phyloP scores from a whole-genome alignment of 2,797 vertebrate species.

The Mionectes olivaceus region DNA sequence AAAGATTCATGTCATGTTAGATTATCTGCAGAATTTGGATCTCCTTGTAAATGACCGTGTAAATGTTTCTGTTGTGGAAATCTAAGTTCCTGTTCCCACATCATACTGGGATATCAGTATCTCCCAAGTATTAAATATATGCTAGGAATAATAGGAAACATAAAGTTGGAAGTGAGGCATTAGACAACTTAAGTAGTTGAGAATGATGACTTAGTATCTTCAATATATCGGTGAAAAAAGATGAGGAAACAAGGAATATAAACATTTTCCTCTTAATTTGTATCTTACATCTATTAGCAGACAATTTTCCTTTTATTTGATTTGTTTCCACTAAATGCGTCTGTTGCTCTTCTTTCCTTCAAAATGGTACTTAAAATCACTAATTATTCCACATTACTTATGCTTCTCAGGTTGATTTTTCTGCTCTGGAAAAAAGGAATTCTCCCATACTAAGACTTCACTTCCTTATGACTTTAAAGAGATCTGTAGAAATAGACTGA shows the following conservation, averaged over 20 bases:
- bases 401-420: not conserved
- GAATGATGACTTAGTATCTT: not conserved
- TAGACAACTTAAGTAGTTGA: not conserved
- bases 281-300: not conserved
- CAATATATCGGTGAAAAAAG: not conserved
- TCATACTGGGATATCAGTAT: not conserved
- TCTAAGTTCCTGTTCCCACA: not conserved
- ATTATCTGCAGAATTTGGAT: not conserved
- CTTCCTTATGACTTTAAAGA: not conserved
- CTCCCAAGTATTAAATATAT: not conserved
- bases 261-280: not conserved
- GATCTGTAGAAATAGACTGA: not conserved
- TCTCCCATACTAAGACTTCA: not conserved
- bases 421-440: not conserved
- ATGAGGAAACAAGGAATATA: not conserved
- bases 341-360: not conserved
- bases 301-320: not conserved
- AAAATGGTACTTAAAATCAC: not conserved
- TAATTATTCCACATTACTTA: not conserved
- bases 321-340: not conserved
- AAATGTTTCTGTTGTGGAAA: not conserved
- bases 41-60: not conserved
- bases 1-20: not conserved
- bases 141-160: not conserved
- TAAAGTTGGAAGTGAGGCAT: not conserved